These are phyloP conservation scores for Acanthornis magna DNA, from an alignment of 2,797 vertebrate species.

Conservation along the genomic window DNA sequence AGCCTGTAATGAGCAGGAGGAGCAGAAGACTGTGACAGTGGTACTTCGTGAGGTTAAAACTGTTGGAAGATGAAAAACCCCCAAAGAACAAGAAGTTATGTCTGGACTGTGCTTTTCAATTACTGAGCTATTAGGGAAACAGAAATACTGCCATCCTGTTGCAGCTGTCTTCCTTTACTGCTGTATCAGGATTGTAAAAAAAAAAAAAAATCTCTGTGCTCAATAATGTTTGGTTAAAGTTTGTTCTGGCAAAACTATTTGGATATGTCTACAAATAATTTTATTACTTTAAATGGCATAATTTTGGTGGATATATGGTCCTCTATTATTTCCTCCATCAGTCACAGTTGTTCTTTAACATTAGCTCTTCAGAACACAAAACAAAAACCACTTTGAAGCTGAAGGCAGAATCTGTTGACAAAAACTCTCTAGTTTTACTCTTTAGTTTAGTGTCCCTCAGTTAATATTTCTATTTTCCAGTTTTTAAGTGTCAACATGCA, in stretches of 20 bases:
- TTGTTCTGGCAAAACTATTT: neutral
- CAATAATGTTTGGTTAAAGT: neutral
- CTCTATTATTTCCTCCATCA: neutral
- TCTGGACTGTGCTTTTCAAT: neutral
- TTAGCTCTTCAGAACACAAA: neutral
- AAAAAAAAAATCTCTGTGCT: neutral
- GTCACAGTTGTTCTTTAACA: neutral
- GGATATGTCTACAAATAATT: neutral
- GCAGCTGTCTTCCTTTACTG: neutral
- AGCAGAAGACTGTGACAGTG: neutral
- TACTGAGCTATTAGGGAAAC: neutral
- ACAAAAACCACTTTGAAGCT: neutral
- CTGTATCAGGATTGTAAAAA: neutral
- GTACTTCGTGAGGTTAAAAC: neutral
- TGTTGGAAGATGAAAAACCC: neutral
- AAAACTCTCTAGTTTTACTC: neutral
- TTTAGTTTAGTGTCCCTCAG: neutral
- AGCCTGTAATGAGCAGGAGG: neutral
- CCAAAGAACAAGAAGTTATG: neutral
- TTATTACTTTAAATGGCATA: neutral
- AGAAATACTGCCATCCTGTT: neutral
- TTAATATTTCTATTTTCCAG: neutral
- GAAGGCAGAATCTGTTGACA: neutral
- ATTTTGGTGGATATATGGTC: neutral
- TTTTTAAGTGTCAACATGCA: neutral